Conservation (phyloP, 2,888 invertebrate species). For the Pycnomerus fuliginosus region DNA sequence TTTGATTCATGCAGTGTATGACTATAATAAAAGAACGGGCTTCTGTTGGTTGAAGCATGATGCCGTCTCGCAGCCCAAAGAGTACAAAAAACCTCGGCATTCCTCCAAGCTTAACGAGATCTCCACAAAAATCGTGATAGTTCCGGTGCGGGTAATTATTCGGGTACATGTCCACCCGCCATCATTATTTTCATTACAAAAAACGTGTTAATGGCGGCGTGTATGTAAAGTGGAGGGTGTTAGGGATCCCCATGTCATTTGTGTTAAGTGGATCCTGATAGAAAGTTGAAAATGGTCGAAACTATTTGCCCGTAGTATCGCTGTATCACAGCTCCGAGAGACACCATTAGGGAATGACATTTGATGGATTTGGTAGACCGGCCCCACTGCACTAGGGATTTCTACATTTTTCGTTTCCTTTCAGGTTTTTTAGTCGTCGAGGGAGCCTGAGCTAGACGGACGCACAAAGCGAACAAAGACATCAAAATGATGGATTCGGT, state of each 20-base stretch:
- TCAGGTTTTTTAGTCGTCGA: slow-evolving; percentile 45
- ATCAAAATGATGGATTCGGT: slow-evolving; percentile 57
- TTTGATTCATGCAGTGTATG: slow-evolving; percentile 48
- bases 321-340: slow-evolving; percentile 41
- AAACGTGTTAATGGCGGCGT: too few relatives aligned
- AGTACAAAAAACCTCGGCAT: slow-evolving; percentile 9
- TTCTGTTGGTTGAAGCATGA: slow-evolving; percentile 37
- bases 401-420: slow-evolving; percentile 49
- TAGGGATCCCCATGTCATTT: slow-evolving; percentile 1
- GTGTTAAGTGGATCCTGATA: slow-evolving; percentile 13
- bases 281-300: slow-evolving; percentile 27
- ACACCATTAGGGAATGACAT: slow-evolving; percentile 50
- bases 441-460: slow-evolving; percentile 41
- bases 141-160: neutral
- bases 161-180: neutral
- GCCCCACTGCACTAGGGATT: slow-evolving; percentile 50
- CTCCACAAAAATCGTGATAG: neutral
- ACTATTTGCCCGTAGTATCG: slow-evolving; percentile 28
- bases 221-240: too few relatives aligned
- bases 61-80: slow-evolving; percentile 6
- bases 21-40: slow-evolving; percentile 45
- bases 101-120: too few relatives aligned
- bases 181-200: too few relatives aligned
- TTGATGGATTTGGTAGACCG: slow-evolving; percentile 49
- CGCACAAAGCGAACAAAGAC: slow-evolving; percentile 54